Base-by-base conservation (phyloP, 37 sponge, comb jelly and placozoan species). In the Ephydatia muelleri region DNA sequence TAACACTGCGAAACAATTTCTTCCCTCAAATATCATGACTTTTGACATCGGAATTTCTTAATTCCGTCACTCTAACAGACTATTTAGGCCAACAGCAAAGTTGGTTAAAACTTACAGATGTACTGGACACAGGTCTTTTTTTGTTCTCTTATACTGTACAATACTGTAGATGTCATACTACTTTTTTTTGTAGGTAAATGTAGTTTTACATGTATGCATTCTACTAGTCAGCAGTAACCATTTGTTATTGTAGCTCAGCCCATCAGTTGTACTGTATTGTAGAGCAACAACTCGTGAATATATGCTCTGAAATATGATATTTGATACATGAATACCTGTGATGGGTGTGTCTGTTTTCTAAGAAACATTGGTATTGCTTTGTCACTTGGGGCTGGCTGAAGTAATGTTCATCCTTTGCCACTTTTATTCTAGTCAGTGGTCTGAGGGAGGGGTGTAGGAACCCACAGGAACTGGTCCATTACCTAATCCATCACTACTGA, bases 1-100 rank as follows among this genome's bases (percentile, higher is more conserved):
- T 35, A 81, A 68, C 39, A 75, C 76, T 76, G 31, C 27, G 16
- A 5, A 75, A 84, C 74, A 38, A 14, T 73, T 65, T 49, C 73
- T 84, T 76, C 84, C 67, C 76, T 66, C 74, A n/a, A n/a, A n/a
- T n/a, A n/a, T n/a, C n/a, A n/a, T n/a, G n/a, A n/a, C n/a, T n/a
- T n/a, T 73, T 64, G 64, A 35, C 66, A 76, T 33, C 57, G 16
- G 29, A 33, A 34, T 22, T 70, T 39, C 29, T 77, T 78, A 35
- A 39, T 13, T 38, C 71, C 70, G 57, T 57, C 32, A 49, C 79
- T 49, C 47, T 73, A 65, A 49, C 40, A 49, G 28, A 73, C 30
- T 27, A 36, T 22, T 31, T 27, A 65, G 26, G 35, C 30, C 83
- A 43, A 70, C 57, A 21, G 35, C 38, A 38, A 29, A 48, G 43